Evolutionary conservation across 2,797 vertebrate species (phyloP), one percentile per base, ranked within the genome.

Genomic region (Poecilia gillii): DNA sequence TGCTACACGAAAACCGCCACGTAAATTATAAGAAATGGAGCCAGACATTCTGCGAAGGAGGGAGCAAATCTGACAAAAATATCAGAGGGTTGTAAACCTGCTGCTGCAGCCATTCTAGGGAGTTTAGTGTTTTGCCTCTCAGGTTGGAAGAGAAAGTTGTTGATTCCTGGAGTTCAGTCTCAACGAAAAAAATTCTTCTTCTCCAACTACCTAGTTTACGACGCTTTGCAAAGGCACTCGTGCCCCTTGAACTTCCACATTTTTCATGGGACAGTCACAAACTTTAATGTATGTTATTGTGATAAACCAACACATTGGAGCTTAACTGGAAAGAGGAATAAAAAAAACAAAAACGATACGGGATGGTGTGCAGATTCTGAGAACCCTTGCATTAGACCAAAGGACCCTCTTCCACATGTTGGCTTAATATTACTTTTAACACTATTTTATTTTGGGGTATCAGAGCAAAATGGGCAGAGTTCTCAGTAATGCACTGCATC

Each of bases 1-100:
- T 85, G 64, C 76, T 74, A 76, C 59, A 85, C 75, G 39, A 41
- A 87, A 90, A 89, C 80, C 79, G 28, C 25, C 73, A 70, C 83
- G 84, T 91, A 83, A 91, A 90, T 93, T 88, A 91, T 90, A 57
- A 78, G 33, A 93, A 89, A 84, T 41, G 74, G 74, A 88, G 82
- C 47, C 86, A 81, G 85, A 77, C 79, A 46, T 72, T 66, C 8
- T 72, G 51, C 39, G 81, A 75, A 62, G 59, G 71, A 78, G 76
- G 51, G 75, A 80, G 81, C n/a, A 46, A 81, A 73, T 77, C 71
- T 59, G 75, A 82, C 81, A 79, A 87, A 84, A 87, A 36, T 84
- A 84, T 86, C 78, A 49, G 75, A 77, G 79, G 62, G 75, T 79
- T 84, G 75, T 81, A 85, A 84, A 88, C 76, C 78, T 43, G 41